Evolutionary conservation across 2,888 invertebrate genomes (phyloP).

Genomic region (Hyposoter didymator): DNA sequence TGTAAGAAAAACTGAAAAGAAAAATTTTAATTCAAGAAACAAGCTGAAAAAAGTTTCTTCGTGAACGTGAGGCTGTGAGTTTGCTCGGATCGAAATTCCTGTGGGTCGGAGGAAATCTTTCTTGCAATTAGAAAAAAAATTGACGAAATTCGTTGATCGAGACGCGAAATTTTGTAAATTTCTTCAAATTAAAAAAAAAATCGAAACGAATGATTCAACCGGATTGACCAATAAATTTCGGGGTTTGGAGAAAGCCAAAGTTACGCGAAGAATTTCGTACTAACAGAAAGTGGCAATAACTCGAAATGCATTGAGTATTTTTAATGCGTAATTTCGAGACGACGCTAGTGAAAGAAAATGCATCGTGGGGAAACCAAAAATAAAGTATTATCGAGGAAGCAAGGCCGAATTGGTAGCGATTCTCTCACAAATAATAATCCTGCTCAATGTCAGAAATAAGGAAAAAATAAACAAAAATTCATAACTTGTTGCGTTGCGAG

Average conservation of each 20-base stretch:
- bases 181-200: not conserved
- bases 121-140: too few relatives aligned
- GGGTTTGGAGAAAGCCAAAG: not conserved
- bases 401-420: conserved; percentile 2
- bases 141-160: not conserved
- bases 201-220: not conserved
- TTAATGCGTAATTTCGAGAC: not conserved
- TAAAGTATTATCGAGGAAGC: not conserved
- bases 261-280: not conserved
- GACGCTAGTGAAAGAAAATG: not conserved
- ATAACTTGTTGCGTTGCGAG: conserved; percentile 10
- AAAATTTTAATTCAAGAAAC: too few relatives aligned
- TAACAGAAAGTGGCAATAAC: not conserved
- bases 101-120: too few relatives aligned
- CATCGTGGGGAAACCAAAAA: not conserved
- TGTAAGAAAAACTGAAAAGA: too few relatives aligned
- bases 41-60: conserved; percentile 1
- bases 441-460: conserved; percentile 29
- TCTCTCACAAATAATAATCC: conserved; percentile 30
- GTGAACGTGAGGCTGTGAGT: not conserved
- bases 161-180: not conserved
- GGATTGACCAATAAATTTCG: not conserved
- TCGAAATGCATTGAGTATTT: not conserved
- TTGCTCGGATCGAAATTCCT: not conserved
- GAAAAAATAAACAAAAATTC: conserved; percentile 20